Evolutionary conservation across 2,113 vertebrate genomes (phyloP).

Genomic region (Gavia stellata): DNA sequence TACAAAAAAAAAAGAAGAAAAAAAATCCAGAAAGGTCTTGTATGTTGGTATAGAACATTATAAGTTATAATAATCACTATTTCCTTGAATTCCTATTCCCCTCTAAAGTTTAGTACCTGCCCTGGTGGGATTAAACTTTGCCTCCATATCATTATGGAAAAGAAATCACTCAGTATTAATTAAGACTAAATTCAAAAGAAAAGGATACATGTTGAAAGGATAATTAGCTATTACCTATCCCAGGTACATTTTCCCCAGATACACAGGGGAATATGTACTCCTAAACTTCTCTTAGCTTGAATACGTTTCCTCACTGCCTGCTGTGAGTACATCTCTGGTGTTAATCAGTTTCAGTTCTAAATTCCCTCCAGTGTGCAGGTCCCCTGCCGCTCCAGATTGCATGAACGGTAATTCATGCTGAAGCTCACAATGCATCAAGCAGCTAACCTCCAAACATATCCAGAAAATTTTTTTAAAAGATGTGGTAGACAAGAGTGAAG

Average conservation of each 20-base stretch:
- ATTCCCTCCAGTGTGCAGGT: not conserved
- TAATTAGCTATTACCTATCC: constrained; percentile 1
- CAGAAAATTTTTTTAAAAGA: not conserved
- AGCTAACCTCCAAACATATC: not conserved
- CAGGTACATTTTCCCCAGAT: not conserved
- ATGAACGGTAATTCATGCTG: not conserved
- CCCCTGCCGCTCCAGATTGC: not conserved
- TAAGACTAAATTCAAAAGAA: not conserved
- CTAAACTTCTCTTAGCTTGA: not conserved
- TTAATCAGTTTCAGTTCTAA: constrained; percentile 13
- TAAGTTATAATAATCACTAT: not conserved
- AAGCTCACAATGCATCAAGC: not conserved
- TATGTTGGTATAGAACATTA: not conserved
- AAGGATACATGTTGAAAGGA: not conserved
- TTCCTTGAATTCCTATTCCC: not conserved
- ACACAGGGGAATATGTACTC: not conserved
- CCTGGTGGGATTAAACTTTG: not conserved
- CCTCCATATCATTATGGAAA: not conserved
- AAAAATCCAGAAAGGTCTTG: not conserved
- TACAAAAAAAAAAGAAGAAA: not conserved
- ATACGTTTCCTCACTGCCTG: not conserved
- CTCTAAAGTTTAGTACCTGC: not conserved
- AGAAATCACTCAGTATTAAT: not conserved
- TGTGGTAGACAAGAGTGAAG: not conserved
- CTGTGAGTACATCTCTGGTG: not conserved